Base-by-base conservation (phyloP, 1,140 invertebrate species). In the Pollicipes pollicipes region DNA sequence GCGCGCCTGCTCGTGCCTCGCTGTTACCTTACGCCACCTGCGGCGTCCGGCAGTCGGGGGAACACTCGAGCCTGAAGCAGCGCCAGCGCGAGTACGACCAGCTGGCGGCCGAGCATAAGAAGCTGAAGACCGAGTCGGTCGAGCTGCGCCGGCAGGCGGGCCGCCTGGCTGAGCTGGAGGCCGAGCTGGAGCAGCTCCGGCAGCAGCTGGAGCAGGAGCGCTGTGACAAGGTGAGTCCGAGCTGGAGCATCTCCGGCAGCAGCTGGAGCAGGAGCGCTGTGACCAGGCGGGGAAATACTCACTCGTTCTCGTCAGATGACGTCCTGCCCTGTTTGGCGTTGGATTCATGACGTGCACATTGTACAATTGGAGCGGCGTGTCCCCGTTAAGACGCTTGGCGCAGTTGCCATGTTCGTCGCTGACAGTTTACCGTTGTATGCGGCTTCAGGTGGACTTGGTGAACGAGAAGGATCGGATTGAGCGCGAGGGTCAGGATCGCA, bases 101-200 rank as follows among this genome's bases (percentile, higher is more conserved):
- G 45, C 45, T 58, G 45, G 21, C 45, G 10, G 88, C 88, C 68
- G 86, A 88, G 74, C 87, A 86, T 76, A 84, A 84, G 35, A 78
- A 79, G 58, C 79, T 91, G 4, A 87, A 88, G 73, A 81, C 83
- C 30, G 80, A 87, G 73, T 84, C 87, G 69, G 80, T 82, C 67
- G 87, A 90, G 76, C 82, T 88, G 32, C 45, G 45, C 45, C 45
- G 45, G 3, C 45, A 58, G 45, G 90, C 88, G 76, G 80, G 82
- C 1, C 77, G 90, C 30, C 87, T 93, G 77, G 79, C 80, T 0
- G 90, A 95, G 77, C 82, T 88, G 3, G 90, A 90, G 75, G 84
- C 13, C 21, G 69, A 76, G 35, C 73, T 83, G 10, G 77, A 74
- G 32, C 67, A 68, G 24, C 68, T 75, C 21, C 69, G 73, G 28